Conservation (phyloP, 1,140 invertebrate species). For the Papilio machaon region DNA sequence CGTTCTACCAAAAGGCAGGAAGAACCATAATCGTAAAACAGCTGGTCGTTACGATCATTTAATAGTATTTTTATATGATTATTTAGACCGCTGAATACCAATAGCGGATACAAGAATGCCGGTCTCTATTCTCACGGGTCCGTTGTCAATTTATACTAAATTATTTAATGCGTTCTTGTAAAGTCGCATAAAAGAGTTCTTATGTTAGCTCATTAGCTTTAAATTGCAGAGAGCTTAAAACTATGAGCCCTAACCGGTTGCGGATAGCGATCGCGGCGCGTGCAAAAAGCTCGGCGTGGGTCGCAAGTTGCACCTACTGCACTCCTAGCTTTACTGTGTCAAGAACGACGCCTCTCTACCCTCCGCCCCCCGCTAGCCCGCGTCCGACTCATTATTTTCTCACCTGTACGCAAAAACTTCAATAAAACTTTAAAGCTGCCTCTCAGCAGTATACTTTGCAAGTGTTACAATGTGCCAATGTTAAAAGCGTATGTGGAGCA, state of each 20-base stretch:
- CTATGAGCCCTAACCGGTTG: slow-evolving; percentile 47
- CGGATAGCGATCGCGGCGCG: slow-evolving; percentile 64
- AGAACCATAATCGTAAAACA: not conserved
- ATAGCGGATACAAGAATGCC: slow-evolving; percentile 46
- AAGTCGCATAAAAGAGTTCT: slow-evolving; percentile 19
- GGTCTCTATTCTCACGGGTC: slow-evolving; percentile 18
- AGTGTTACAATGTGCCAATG: not conserved
- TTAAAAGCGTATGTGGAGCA: slow-evolving; percentile 9
- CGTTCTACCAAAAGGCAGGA: not conserved
- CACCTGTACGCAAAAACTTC: slow-evolving; percentile 58
- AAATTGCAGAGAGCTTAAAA: slow-evolving; percentile 44
- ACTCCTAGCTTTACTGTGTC: slow-evolving; percentile 82
- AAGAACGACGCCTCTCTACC: slow-evolving; percentile 79
- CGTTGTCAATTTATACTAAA: slow-evolving; percentile 46
- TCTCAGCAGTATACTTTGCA: not conserved
- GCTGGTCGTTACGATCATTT: slow-evolving; percentile 8
- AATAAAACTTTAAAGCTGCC: slow-evolving; percentile 33
- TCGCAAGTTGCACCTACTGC: slow-evolving; percentile 78
- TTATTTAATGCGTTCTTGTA: slow-evolving; percentile 13
- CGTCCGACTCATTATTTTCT: slow-evolving; percentile 61
- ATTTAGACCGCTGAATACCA: not conserved
- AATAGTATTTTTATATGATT: slow-evolving; percentile 16
- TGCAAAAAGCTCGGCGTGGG: slow-evolving; percentile 79
- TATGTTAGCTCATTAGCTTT: slow-evolving; percentile 29
- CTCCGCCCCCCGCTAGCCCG: slow-evolving; percentile 50